phyloP scores from a whole-genome alignment of 2,113 vertebrate species.

The Oenanthe melanoleuca region DNA sequence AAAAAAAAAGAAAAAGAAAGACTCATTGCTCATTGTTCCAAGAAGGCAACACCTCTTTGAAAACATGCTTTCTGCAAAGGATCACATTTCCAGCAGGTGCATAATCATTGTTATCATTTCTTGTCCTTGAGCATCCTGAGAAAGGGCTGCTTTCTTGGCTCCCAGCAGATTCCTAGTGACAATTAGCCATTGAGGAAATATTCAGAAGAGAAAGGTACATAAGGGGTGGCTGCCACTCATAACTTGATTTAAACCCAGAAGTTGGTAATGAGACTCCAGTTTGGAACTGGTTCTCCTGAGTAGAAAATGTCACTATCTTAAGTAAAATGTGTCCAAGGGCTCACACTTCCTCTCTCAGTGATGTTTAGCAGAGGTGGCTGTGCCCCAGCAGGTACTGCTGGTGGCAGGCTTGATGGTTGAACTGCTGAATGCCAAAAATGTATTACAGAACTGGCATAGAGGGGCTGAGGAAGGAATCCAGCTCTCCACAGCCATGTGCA shows the following conservation, averaged over 20 bases:
- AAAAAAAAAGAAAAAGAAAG: too few species aligned
- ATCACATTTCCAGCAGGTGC: too few species aligned
- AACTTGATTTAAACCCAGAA: neutral
- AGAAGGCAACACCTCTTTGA: too few species aligned
- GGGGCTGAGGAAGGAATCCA: neutral
- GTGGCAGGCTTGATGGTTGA: neutral
- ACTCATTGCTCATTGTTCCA: too few species aligned
- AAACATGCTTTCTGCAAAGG: too few species aligned
- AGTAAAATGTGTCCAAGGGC: neutral
- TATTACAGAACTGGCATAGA: neutral
- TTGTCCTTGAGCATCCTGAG: too few species aligned
- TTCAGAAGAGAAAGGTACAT: neutral
- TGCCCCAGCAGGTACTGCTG: neutral
- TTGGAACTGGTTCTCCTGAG: neutral
- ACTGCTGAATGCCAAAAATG: neutral
- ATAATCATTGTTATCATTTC: too few species aligned
- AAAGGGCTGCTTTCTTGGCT: too few species aligned
- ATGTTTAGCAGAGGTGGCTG: neutral
- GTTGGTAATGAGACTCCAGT: neutral
- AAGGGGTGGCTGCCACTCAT: neutral
- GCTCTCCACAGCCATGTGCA: neutral
- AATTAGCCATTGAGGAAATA: neutral
- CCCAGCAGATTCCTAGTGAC: too few species aligned
- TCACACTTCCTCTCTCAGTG: neutral
- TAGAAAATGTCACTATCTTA: neutral